These are phyloP conservation scores for Brachystomella parvula DNA, from an alignment of 1,140 invertebrate genomes.

Conservation along the genomic window DNA sequence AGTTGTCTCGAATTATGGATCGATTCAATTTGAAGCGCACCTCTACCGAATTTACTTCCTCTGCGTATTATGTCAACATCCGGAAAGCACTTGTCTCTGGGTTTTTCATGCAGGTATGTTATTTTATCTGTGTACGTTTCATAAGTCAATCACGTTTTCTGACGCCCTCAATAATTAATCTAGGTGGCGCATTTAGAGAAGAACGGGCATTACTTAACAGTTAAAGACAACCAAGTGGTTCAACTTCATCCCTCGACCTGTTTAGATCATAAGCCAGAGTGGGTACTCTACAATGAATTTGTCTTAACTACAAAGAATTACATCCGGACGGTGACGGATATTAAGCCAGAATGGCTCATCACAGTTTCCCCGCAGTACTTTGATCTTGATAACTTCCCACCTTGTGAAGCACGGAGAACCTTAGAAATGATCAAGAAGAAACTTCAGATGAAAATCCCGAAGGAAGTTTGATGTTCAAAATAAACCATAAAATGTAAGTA, in stretches of 20 bases:
- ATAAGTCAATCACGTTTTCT: conserved; percentile 9
- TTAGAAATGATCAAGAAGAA: conserved; percentile 74
- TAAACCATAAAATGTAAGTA: background rate
- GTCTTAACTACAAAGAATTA: conserved; percentile 99
- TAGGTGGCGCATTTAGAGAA: conserved; percentile 90
- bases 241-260: conserved; percentile 98
- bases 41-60: conserved; percentile 96
- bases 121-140: background rate
- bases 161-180: too few relatives aligned
- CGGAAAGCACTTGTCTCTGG: conserved; percentile 94
- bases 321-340: conserved; percentile 95
- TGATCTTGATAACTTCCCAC: conserved; percentile 93
- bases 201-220: conserved; percentile 93
- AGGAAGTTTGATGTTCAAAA: conserved; percentile 48
- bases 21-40: conserved; percentile 86
- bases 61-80: conserved; percentile 99
- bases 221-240: conserved; percentile 98
- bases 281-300: conserved; percentile 99
- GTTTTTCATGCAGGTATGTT: conserved; percentile 95
- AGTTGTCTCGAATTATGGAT: conserved; percentile 78
- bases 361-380: conserved; percentile 96
- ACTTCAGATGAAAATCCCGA: conserved; percentile 76
- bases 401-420: conserved; percentile 91
- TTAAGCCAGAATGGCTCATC: conserved; percentile 93
- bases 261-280: conserved; percentile 98